phyloP scores from a whole-genome alignment of 1,140 invertebrate species.

The Chrysomallon squamiferum region DNA sequence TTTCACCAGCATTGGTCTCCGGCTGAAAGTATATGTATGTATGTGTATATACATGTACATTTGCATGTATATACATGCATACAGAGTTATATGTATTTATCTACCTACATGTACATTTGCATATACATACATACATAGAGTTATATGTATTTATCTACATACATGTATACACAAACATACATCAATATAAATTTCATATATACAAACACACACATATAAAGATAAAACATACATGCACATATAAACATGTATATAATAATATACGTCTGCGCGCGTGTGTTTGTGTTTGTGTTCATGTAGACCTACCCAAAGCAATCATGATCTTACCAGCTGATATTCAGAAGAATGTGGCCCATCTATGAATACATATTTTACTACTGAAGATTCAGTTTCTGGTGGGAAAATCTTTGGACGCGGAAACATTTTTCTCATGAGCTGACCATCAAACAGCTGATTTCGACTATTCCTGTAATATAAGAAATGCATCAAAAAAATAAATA shows the following conservation, averaged over 20 bases:
- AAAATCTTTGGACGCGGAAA: not conserved
- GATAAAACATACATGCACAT: no score
- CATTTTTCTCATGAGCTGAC: not conserved
- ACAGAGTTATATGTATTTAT: not conserved
- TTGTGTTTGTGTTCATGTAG: no score
- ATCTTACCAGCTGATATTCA: not conserved
- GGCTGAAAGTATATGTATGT: constrained; percentile 2
- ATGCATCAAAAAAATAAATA: not conserved
- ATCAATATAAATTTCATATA: no score
- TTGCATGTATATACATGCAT: not conserved
- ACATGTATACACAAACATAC: no score
- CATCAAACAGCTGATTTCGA: not conserved
- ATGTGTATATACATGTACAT: not conserved
- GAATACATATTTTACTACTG: not conserved
- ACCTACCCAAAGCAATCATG: not conserved
- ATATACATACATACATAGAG: not conserved
- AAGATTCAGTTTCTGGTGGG: not conserved
- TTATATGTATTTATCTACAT: no score
- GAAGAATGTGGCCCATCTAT: not conserved
- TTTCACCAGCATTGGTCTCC: not conserved
- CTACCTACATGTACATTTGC: not conserved
- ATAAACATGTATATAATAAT: no score
- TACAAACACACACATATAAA: no score
- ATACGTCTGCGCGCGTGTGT: no score
- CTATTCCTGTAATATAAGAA: not conserved